Percentiles rank a stretch among this genome's conserved stretches.
phyloP scores from a whole-genome alignment of 2,888 invertebrate genomes.

The Eulithis testata region DNA sequence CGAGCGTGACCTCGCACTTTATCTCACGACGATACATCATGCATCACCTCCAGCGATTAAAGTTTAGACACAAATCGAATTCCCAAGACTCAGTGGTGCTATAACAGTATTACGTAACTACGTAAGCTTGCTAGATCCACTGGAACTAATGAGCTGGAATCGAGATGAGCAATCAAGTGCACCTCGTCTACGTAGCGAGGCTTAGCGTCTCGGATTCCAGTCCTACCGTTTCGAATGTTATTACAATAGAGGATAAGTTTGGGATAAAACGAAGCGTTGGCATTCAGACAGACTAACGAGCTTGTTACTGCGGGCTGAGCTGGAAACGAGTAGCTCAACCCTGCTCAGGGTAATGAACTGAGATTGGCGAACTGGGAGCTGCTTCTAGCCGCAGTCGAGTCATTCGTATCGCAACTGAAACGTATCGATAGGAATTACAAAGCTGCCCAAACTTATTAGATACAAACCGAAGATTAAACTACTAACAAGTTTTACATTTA shows the following conservation, averaged over 20 bases:
- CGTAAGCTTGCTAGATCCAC: constrained; percentile 34
- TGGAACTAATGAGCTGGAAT: constrained; percentile 50
- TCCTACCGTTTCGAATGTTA: constrained; percentile 43
- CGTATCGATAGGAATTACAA: background rate
- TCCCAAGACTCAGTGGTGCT: constrained; percentile 23
- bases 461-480: constrained; percentile 37
- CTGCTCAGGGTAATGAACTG: constrained; percentile 54
- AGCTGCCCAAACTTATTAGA: constrained; percentile 28
- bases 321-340: constrained; percentile 41
- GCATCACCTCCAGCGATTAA: constrained; percentile 17
- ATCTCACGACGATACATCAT: constrained; percentile 20
- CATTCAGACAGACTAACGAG: constrained; percentile 55
- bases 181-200: constrained; percentile 35
- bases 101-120: constrained; percentile 23
- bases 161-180: constrained; percentile 49
- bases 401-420: background rate
- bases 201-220: constrained; percentile 33
- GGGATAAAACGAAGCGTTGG: constrained; percentile 39
- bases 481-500: constrained; percentile 39
- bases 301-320: constrained; percentile 51
- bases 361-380: constrained; percentile 41
- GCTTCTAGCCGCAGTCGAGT: constrained; percentile 36
- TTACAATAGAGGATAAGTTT: constrained; percentile 49
- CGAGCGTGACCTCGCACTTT: constrained; percentile 11
- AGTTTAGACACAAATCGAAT: constrained; percentile 34